Conservation (phyloP, 35 echinoderm and acorn worm genomes). For the Strongylocentrotus purpuratus region DNA sequence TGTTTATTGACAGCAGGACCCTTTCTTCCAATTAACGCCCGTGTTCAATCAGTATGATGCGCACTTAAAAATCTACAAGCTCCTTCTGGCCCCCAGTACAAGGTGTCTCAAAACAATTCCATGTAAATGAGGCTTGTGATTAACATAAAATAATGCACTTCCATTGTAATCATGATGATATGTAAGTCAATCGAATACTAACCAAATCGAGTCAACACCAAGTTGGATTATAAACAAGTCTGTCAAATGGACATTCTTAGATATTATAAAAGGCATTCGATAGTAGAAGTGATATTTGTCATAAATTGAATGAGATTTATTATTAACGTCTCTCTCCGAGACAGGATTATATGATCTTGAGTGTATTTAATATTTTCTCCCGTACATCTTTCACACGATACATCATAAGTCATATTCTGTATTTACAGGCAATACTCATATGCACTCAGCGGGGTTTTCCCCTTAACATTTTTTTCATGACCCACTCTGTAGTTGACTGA, state of each 20-base stretch:
- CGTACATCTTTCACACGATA: neutral
- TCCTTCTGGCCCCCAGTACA: neutral
- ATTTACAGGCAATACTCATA: too few relatives aligned
- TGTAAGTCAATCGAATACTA: too few relatives aligned
- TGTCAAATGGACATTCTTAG: too few relatives aligned
- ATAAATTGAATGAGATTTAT: too few relatives aligned
- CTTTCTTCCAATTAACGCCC: neutral
- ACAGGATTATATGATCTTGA: too few relatives aligned
- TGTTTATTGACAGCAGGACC: neutral
- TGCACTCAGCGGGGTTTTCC: neutral
- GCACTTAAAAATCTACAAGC: neutral
- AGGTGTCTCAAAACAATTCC: neutral
- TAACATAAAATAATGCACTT: neutral
- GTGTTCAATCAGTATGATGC: neutral
- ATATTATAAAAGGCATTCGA: too few relatives aligned
- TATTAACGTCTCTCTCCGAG: too few relatives aligned
- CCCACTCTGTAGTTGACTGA: neutral
- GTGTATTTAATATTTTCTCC: neutral
- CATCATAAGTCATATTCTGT: too few relatives aligned
- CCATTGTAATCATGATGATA: too few relatives aligned
- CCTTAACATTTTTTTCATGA: neutral
- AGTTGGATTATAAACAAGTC: too few relatives aligned
- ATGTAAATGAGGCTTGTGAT: neutral
- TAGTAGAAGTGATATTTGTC: too few relatives aligned
- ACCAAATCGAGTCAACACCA: too few relatives aligned